Base-by-base conservation (phyloP, 2,888 invertebrate species). In the Trilocha varians region DNA sequence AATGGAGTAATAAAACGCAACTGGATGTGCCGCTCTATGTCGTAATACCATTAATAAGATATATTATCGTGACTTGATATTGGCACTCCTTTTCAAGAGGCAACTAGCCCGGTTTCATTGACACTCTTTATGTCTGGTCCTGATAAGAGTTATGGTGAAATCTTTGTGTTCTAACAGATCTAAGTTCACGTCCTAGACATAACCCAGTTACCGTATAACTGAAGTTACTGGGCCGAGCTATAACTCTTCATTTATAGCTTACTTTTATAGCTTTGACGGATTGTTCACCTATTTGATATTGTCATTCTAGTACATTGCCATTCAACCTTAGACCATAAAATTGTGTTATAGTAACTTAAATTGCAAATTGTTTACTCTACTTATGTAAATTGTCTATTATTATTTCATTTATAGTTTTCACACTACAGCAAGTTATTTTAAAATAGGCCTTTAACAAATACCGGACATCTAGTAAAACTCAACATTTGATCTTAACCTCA, bases 21-120 rank as follows among this genome's bases (percentile, higher is more conserved):
- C 65, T 75, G 52, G 70, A 76, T 62, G 62, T 47, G 62, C 43
- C 52, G 42, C 37, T 15, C 35, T 6, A 25, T 25, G 6, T 25
- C 25, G 25, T 25, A 25, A 25, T 11, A 11, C 25, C 25, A 25
- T 25, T 25, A 25, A 25, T 25, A 25, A 25, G 25, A 25, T 25
- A 25, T 25, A 25, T 25, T 25, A 25, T 25, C 25, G 25, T 25
- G 25, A 25, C 25, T 25, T 25, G 25, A 25, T 25, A 25, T 25
- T 25, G 25, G 25, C 25, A 25, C 25, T 25, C 25, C 25, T 25
- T 25, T 25, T 25, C 25, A 25, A 2, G 25, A 25, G 25, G 25
- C 25, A 25, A 25, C 25, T 25, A 25, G 25, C 25, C 25, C 25
- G 25, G 25, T 25, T 25, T 9, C 25, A 25, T 25, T 25, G 25